phyloP scores from a whole-genome alignment of 2,113 vertebrate genomes.

The Salvelinus sp. region DNA sequence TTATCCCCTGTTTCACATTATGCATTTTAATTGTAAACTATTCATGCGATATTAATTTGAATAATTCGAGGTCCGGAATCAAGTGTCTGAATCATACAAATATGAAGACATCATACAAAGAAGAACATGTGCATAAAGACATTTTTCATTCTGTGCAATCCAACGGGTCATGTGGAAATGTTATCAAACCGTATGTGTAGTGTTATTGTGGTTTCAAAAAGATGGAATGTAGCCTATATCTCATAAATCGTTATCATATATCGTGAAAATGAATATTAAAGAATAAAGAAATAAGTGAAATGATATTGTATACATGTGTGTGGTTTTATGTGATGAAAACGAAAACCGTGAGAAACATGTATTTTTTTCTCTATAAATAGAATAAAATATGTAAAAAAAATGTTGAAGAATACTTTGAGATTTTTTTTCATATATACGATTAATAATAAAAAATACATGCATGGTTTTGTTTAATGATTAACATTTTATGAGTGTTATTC shows the following conservation, averaged over 20 bases:
- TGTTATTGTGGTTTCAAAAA: slow-evolving; percentile 97
- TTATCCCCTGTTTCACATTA: slow-evolving; percentile 24
- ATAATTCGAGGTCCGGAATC: slow-evolving; percentile 48
- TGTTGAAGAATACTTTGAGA: slow-evolving; percentile 20
- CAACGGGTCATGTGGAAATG: slow-evolving; percentile 94
- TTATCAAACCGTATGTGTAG: slow-evolving; percentile 94
- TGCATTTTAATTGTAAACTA: slow-evolving; percentile 34
- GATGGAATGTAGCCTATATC: slow-evolving; percentile 93
- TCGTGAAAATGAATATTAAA: slow-evolving; percentile 95
- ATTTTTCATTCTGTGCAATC: slow-evolving; percentile 95
- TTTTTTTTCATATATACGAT: slow-evolving; percentile 7
- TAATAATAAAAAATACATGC: background rate
- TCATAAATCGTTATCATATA: slow-evolving; percentile 95
- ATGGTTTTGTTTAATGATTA: background rate
- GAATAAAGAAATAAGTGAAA: slow-evolving; percentile 94
- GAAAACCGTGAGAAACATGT: slow-evolving; percentile 64
- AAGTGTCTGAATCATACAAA: slow-evolving; percentile 62
- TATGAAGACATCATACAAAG: slow-evolving; percentile 60
- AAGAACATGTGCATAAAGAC: slow-evolving; percentile 77
- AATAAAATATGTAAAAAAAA: slow-evolving; percentile 64
- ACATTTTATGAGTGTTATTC: background rate
- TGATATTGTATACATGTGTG: slow-evolving; percentile 78
- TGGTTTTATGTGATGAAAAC: slow-evolving; percentile 72
- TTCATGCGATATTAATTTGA: slow-evolving; percentile 43
- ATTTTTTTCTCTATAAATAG: slow-evolving; percentile 54